phyloP scores from a whole-genome alignment of 2,113 vertebrate genomes.

The Ranitomeya imitator region DNA sequence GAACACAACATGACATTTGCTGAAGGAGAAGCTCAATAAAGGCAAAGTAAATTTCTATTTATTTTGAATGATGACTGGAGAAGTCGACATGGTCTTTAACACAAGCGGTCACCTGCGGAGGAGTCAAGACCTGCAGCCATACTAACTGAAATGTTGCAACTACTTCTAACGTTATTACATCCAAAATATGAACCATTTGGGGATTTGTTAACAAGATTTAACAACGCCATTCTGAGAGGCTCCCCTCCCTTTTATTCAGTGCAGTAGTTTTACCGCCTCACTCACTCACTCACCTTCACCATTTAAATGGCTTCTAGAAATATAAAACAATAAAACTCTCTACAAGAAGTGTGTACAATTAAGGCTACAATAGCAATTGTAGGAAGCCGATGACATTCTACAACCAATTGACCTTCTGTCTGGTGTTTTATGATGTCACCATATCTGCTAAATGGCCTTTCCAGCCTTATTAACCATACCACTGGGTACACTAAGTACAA shows the following conservation, averaged over 20 bases:
- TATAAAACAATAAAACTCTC: constrained; percentile 56
- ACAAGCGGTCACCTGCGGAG: constrained; percentile 24
- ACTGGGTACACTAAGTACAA: background rate
- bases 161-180: constrained; percentile 28
- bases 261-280: constrained; percentile 36
- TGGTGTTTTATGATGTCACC: constrained; percentile 52
- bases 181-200: constrained; percentile 50
- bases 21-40: constrained; percentile 49
- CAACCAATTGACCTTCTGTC: constrained; percentile 54
- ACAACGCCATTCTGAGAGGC: background rate
- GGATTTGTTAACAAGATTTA: constrained; percentile 55
- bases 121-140: constrained; percentile 37
- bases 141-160: constrained; percentile 46
- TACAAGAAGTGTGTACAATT: constrained; percentile 46
- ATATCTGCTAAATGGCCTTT: constrained; percentile 35
- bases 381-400: constrained; percentile 49
- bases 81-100: constrained; percentile 30
- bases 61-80: constrained; percentile 32
- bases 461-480: constrained; percentile 45
- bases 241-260: constrained; percentile 33
- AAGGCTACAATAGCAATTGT: constrained; percentile 47
- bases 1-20: constrained; percentile 47
- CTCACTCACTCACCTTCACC: constrained; percentile 52
- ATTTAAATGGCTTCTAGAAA: constrained; percentile 51
- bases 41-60: constrained; percentile 36